phyloP scores from a whole-genome alignment of 2,888 invertebrate genomes.

The Dinocampus coccinellae region DNA sequence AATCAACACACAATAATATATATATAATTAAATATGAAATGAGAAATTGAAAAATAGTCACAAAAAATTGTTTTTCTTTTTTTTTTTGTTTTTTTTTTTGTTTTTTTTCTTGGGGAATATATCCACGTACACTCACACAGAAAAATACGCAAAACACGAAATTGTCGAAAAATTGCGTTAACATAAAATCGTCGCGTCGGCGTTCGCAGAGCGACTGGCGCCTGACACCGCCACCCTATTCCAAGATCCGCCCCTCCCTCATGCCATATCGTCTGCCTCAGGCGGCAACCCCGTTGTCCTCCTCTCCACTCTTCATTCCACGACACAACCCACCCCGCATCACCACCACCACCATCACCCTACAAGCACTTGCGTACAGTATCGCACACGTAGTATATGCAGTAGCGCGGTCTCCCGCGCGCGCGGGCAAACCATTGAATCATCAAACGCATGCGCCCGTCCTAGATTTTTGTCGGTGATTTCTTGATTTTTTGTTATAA shows the following conservation, averaged over 20 bases:
- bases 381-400: background rate
- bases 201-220: constrained; percentile 63
- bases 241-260: constrained; percentile 54
- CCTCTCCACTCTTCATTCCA: constrained; percentile 8
- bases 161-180: constrained; percentile 11
- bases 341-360: constrained; percentile 11
- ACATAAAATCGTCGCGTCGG: constrained; percentile 44
- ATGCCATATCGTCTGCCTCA: constrained; percentile 26
- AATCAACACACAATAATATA: background rate
- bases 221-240: constrained; percentile 63
- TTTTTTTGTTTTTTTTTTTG: too few species aligned
- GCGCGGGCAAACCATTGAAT: constrained; percentile 40
- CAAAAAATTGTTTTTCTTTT: too few species aligned
- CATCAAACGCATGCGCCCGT: constrained; percentile 43
- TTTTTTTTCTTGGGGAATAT: too few species aligned
- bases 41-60: too few species aligned
- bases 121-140: background rate
- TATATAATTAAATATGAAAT: background rate
- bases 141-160: background rate
- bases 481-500: constrained; percentile 59
- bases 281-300: constrained; percentile 38
- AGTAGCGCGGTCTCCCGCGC: constrained; percentile 22
- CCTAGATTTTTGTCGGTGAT: constrained; percentile 63
- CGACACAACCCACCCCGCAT: background rate
- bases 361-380: constrained; percentile 14